A percentile compares a stretch with the other conserved stretches of the same genome.
Evolutionary conservation across 2,797 vertebrate genomes (phyloP).

Genomic region (Coilia nasus): DNA sequence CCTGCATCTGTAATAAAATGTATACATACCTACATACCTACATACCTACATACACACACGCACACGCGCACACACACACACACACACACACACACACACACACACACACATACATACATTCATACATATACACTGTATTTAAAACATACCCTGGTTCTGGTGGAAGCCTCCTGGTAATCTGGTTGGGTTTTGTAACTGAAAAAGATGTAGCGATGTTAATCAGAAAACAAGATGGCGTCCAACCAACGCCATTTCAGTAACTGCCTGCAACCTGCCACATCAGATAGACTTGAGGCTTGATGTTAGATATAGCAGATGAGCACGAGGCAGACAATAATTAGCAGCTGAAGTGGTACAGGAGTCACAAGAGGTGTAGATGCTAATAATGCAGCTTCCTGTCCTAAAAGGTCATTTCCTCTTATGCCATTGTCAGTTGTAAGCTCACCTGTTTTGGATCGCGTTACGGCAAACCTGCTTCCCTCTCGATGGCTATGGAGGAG

Average conservation of each 20-base stretch:
- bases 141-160: slow-evolving; percentile 15
- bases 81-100: no score
- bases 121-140: background rate
- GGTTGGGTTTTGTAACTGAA: slow-evolving; percentile 6
- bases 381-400: background rate
- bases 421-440: background rate
- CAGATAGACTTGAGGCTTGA: background rate
- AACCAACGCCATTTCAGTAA: background rate
- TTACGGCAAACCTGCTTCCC: slow-evolving; percentile 20
- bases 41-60: no score
- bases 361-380: background rate
- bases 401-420: background rate
- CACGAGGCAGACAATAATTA: background rate
- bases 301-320: background rate
- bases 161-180: slow-evolving; percentile 3
- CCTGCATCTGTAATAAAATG: no score
- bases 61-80: no score
- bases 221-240: background rate
- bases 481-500: background rate
- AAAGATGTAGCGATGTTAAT: background rate
- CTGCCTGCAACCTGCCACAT: background rate
- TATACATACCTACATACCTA: background rate
- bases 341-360: background rate
- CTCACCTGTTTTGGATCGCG: slow-evolving; percentile 12
- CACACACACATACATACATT: background rate